These are phyloP conservation scores for Exaiptasia diaphana DNA, from an alignment of 64 coral and sea anemone species.

Conservation along the genomic window DNA sequence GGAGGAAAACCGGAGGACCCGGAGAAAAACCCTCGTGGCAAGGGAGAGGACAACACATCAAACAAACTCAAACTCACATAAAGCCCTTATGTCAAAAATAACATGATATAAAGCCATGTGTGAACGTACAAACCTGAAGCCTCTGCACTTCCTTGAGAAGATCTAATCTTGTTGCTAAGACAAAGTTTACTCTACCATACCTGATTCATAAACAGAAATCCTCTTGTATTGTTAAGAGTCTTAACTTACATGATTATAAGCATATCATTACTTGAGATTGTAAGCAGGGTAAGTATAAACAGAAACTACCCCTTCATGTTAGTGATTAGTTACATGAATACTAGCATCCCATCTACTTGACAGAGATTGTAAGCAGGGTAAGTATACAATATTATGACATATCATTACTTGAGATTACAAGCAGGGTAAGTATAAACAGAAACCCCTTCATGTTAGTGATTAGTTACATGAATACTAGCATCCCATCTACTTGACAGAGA, in stretches of 20 bases:
- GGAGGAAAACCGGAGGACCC: no score
- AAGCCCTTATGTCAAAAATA: not conserved
- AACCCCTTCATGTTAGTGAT: no score
- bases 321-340: no score
- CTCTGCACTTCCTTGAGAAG: slow-evolving; percentile 90
- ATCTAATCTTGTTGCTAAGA: slow-evolving; percentile 81
- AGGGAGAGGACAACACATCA: not conserved
- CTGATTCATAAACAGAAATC: slow-evolving; percentile 4
- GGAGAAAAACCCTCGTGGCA: not conserved
- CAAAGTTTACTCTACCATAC: slow-evolving; percentile 96
- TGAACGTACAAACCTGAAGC: slow-evolving; percentile 67
- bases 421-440: no score
- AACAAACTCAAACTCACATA: not conserved
- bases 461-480: no score
- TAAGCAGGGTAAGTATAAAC: no score
- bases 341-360: no score
- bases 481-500: no score
- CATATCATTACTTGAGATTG: not conserved
- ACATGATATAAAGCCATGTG: not conserved
- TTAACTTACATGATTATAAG: not conserved
- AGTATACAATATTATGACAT: not conserved
- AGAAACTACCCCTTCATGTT: no score
- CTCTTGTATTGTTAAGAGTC: not conserved
- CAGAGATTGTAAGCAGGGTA: not conserved
- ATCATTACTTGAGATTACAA: not conserved